phyloP scores from a whole-genome alignment of 2,888 invertebrate species.

The Eucriotettix oculatus region DNA sequence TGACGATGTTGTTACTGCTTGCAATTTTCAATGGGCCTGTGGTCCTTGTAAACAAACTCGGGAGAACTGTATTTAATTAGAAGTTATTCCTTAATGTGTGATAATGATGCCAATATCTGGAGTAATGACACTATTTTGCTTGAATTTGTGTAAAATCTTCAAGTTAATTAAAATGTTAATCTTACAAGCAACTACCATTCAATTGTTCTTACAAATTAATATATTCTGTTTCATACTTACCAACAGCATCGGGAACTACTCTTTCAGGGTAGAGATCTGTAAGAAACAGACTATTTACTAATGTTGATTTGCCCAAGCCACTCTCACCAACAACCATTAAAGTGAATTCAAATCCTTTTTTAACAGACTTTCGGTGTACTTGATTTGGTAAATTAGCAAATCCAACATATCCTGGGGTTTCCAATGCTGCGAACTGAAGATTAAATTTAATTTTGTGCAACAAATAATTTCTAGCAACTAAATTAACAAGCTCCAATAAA shows the following conservation, averaged over 20 bases:
- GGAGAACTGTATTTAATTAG: too few relatives aligned
- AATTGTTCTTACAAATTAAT: too few relatives aligned
- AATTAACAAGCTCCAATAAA: slow-evolving; percentile 6
- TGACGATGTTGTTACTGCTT: too few relatives aligned
- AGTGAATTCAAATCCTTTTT: slow-evolving; percentile 95
- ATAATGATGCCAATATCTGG: too few relatives aligned
- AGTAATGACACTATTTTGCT: too few relatives aligned
- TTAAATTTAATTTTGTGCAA: slow-evolving; percentile 4
- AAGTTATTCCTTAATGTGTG: too few relatives aligned
- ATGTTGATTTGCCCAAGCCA: slow-evolving; percentile 87
- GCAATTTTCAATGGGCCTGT: too few relatives aligned
- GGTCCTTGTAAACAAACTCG: too few relatives aligned
- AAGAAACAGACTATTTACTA: slow-evolving; percentile 86
- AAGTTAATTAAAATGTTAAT: too few relatives aligned
- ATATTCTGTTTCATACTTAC: slow-evolving; percentile 29
- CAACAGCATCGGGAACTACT: slow-evolving; percentile 71
- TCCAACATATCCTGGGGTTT: slow-evolving; percentile 78
- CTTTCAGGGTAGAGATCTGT: slow-evolving; percentile 91
- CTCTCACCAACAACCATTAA: slow-evolving; percentile 89
- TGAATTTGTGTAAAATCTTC: too few relatives aligned
- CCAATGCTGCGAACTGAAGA: slow-evolving; percentile 62
- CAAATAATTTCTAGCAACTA: background rate
- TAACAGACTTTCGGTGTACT: slow-evolving; percentile 91
- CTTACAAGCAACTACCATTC: too few relatives aligned
- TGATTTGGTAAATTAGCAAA: slow-evolving; percentile 94